Evolutionary conservation across 2,797 vertebrate species (phyloP).

Genomic region (Cynodonichthys magdalenae): DNA sequence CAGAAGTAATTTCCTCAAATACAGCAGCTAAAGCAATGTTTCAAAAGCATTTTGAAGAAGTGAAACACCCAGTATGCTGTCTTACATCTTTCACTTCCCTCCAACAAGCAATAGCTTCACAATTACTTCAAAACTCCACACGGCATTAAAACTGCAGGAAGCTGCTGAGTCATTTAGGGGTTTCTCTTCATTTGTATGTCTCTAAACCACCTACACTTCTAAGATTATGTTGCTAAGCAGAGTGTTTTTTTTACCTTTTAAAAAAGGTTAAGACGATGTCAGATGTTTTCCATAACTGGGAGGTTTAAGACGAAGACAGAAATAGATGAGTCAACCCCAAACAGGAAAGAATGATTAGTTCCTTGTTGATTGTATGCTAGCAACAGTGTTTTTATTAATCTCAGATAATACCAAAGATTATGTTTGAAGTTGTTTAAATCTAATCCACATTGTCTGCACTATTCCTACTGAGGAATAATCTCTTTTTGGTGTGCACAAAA

Average conservation of each 20-base stretch:
- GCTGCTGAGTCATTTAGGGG: slow-evolving; percentile 28
- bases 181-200: no score
- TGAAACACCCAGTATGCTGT: slow-evolving; percentile 6
- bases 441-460: neutral
- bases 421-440: neutral
- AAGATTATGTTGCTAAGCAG: no score
- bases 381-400: neutral
- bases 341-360: neutral
- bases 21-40: neutral
- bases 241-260: neutral
- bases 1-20: neutral
- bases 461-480: no score
- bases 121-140: neutral
- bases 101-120: neutral
- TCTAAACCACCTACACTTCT: no score
- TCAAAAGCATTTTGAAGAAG: slow-evolving; percentile 8
- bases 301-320: neutral
- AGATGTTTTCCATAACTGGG: neutral
- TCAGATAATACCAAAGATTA: neutral
- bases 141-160: neutral
- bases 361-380: neutral
- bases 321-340: slow-evolving; percentile 2
- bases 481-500: neutral
- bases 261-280: neutral
- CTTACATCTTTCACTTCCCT: neutral